Percentiles rank a stretch among this genome's conserved stretches.
phyloP scores from a whole-genome alignment of 1,140 invertebrate species.

The Dinothrombium tinctorium region DNA sequence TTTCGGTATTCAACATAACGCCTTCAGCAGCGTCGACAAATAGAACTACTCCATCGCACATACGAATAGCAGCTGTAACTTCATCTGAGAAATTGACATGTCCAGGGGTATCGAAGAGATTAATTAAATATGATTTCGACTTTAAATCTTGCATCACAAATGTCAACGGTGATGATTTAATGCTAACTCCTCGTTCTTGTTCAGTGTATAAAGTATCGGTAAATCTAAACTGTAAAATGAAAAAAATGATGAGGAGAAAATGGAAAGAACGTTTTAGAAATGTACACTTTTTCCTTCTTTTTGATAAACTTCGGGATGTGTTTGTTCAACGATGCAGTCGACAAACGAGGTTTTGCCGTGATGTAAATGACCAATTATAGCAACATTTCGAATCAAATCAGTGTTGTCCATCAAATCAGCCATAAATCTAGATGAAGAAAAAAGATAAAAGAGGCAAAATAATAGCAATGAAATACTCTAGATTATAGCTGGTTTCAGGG shows the following conservation, averaged over 20 bases:
- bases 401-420: slow-evolving; percentile 96
- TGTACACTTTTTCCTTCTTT: slow-evolving; percentile 28
- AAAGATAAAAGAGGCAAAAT: too few relatives aligned
- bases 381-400: slow-evolving; percentile 79
- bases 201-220: slow-evolving; percentile 95
- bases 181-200: slow-evolving; percentile 88
- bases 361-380: slow-evolving; percentile 85
- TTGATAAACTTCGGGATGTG: slow-evolving; percentile 56
- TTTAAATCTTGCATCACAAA: slow-evolving; percentile 68
- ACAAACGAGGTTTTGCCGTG: slow-evolving; percentile 98
- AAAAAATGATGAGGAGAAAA: too few relatives aligned
- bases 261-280: too few relatives aligned
- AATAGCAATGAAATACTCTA: too few relatives aligned
- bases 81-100: slow-evolving; percentile 99
- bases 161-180: slow-evolving; percentile 86
- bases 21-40: slow-evolving; percentile 95
- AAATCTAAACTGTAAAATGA: too few relatives aligned
- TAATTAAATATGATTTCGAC: slow-evolving; percentile 80
- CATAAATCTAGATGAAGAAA: too few relatives aligned
- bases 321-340: slow-evolving; percentile 88
- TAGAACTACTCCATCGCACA: slow-evolving; percentile 87
- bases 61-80: slow-evolving; percentile 80
- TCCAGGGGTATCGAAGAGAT: slow-evolving; percentile 92
- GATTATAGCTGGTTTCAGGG: slow-evolving; percentile 77
- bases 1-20: slow-evolving; percentile 88